A percentile compares a stretch with the other conserved stretches of the same genome.
These are phyloP conservation scores for Numenius phaeopus DNA, from an alignment of 2,797 vertebrate genomes.

Conservation along the genomic window DNA sequence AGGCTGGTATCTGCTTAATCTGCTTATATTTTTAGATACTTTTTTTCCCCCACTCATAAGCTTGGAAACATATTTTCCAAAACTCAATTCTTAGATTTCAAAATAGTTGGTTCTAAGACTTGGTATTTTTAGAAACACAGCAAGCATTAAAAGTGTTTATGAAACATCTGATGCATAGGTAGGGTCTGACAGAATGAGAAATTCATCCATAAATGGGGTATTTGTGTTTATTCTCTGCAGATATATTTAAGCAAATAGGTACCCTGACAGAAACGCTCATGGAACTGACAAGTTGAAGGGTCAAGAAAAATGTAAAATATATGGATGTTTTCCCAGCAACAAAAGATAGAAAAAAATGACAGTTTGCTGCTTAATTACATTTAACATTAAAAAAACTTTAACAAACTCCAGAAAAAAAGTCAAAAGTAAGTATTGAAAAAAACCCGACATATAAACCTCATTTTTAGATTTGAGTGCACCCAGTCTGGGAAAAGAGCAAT, in stretches of 20 bases:
- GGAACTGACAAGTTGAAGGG: not conserved
- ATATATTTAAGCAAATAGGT: not conserved
- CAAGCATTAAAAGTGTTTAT: not conserved
- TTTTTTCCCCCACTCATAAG: not conserved
- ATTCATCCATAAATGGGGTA: not conserved
- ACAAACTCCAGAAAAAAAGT: not conserved
- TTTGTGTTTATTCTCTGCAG: not conserved
- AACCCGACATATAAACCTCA: not conserved
- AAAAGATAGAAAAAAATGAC: not conserved
- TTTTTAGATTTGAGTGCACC: not conserved
- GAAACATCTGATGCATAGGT: not conserved
- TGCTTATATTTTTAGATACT: not conserved
- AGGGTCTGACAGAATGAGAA: not conserved
- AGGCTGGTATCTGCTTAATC: not conserved
- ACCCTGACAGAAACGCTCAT: not conserved
- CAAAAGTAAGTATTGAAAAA: not conserved
- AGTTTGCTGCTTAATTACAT: not conserved
- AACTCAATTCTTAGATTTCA: not conserved
- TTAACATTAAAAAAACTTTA: not conserved
- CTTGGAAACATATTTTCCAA: not conserved
- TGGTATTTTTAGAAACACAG: not conserved
- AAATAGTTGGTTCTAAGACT: not conserved
- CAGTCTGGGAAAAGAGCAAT: not conserved
- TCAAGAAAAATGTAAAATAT: not conserved
- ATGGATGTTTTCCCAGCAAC: not conserved